Conservation (phyloP, 2,797 vertebrate species). For the Petrocephalus schoutedeni region DNA sequence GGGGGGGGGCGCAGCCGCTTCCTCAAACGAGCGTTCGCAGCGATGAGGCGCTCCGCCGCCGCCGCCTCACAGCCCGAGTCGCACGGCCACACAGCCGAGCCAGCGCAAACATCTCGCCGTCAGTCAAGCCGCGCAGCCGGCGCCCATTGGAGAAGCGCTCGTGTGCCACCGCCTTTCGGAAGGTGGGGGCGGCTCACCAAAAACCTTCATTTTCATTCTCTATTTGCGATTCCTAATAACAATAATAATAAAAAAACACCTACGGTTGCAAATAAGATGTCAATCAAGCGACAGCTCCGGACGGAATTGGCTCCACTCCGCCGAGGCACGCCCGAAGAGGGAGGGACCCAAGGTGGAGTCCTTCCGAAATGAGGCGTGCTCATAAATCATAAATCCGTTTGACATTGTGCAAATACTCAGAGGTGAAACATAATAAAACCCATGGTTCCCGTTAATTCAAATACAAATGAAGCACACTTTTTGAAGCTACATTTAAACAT, state of each 20-base stretch:
- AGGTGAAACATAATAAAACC: neutral
- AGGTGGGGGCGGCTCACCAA: neutral
- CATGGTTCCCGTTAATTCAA: neutral
- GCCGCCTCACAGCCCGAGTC: neutral
- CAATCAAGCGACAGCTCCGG: neutral
- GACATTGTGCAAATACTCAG: neutral
- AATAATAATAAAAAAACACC: neutral
- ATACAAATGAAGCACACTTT: neutral
- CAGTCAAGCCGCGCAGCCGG: neutral
- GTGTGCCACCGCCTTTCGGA: neutral
- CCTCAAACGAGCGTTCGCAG: neutral
- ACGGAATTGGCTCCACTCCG: neutral
- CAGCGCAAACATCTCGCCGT: conserved; percentile 1
- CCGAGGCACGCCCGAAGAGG: neutral
- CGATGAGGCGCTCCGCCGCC: neutral
- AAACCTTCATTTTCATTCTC: neutral
- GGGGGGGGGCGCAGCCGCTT: neutral
- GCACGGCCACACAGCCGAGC: neutral
- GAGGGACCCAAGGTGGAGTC: neutral
- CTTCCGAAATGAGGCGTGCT: neutral
- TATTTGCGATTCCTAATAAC: neutral
- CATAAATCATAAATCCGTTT: neutral
- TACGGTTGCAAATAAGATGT: neutral
- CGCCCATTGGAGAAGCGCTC: conserved; percentile 7
- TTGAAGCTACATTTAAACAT: neutral